phyloP scores from a whole-genome alignment of 2,888 invertebrate genomes.

The Corbicula japonica region DNA sequence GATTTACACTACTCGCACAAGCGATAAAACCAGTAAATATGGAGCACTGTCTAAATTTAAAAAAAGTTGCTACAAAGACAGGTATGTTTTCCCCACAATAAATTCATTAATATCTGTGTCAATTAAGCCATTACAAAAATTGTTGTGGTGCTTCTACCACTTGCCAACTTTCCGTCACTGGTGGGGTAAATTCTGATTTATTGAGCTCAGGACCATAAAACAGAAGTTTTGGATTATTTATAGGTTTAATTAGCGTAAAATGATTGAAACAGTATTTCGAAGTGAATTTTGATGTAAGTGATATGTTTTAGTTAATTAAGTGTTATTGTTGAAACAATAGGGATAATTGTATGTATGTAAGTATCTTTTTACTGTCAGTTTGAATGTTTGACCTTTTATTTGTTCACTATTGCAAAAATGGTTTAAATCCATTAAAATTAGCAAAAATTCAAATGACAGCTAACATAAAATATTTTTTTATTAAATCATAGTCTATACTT shows the following conservation, averaged over 20 bases:
- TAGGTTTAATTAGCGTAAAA: slow-evolving; percentile 28
- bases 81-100: background rate
- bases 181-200: slow-evolving; percentile 11
- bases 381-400: too few species aligned
- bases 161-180: slow-evolving; percentile 10
- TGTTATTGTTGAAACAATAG: background rate
- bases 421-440: too few species aligned
- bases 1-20: background rate
- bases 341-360: too few species aligned
- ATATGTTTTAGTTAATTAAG: background rate
- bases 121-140: slow-evolving; percentile 16
- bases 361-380: too few species aligned
- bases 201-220: slow-evolving; percentile 1
- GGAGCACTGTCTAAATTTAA: background rate
- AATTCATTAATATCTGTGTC: slow-evolving; percentile 24
- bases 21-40: background rate
- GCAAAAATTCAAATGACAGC: too few species aligned
- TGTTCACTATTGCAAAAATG: too few species aligned
- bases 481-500: too few species aligned
- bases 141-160: background rate
- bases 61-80: background rate
- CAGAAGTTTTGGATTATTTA: slow-evolving; percentile 27
- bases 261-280: slow-evolving; percentile 17
- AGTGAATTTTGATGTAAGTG: background rate
- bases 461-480: too few species aligned